Conservation (phyloP, 2,888 invertebrate genomes). For the Nasonia oneida region DNA sequence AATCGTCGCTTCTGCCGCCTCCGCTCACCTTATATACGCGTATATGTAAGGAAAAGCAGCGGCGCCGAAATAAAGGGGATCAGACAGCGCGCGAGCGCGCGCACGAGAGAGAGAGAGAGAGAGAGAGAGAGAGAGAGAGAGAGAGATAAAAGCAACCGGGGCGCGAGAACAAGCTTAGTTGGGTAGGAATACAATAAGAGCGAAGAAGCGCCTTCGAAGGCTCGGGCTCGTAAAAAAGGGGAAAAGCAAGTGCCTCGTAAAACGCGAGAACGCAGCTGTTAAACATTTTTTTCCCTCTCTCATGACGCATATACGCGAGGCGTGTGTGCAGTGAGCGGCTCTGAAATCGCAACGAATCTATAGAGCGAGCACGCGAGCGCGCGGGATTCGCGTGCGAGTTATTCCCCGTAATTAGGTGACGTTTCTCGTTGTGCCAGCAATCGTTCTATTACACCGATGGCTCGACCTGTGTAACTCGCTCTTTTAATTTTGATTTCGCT, state of each 20-base stretch:
- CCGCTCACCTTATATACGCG: too few relatives aligned
- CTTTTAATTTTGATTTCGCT: too few relatives aligned
- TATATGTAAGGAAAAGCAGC: neutral
- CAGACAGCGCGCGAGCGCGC: neutral
- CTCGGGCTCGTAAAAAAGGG: constrained; percentile 51
- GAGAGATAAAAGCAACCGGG: neutral
- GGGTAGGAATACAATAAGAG: constrained; percentile 30
- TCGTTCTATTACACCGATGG: constrained; percentile 38
- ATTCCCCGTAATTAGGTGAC: constrained; percentile 49
- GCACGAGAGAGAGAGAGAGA: too few relatives aligned
- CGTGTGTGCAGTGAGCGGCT: neutral
- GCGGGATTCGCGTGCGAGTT: neutral
- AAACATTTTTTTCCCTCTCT: constrained; percentile 43
- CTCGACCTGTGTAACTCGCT: too few relatives aligned
- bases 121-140: too few relatives aligned
- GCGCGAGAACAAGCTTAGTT: neutral
- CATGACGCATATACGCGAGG: neutral
- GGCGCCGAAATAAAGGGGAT: constrained; percentile 13
- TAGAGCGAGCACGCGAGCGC: neutral
- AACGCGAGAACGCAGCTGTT: constrained; percentile 53
- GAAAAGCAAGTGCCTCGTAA: constrained; percentile 49
- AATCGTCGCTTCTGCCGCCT: neutral
- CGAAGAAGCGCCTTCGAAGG: constrained; percentile 37
- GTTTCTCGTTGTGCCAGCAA: constrained; percentile 44
- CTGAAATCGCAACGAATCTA: constrained; percentile 35